phyloP scores from a whole-genome alignment of 2,797 vertebrate genomes.

The Pterois miles region DNA sequence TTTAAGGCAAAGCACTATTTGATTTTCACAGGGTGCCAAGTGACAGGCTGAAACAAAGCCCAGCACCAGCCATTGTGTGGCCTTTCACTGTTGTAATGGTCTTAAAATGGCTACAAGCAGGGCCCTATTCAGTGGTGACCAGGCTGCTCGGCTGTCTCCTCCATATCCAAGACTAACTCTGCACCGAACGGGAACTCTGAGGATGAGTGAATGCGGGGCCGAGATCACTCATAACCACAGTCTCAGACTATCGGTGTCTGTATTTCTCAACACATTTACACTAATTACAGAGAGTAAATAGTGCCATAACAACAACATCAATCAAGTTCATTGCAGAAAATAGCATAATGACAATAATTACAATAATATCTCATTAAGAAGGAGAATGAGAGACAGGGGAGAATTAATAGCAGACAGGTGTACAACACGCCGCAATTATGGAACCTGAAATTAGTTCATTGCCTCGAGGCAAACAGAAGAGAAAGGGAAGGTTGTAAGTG shows the following conservation, averaged over 20 bases:
- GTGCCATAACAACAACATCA: slow-evolving; percentile 80
- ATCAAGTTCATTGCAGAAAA: slow-evolving; percentile 86
- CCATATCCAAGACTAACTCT: slow-evolving; percentile 85
- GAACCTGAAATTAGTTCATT: slow-evolving; percentile 98
- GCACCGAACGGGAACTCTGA: slow-evolving; percentile 81
- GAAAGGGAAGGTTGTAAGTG: slow-evolving; percentile 83
- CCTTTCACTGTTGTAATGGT: slow-evolving; percentile 90
- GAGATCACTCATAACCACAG: slow-evolving; percentile 64
- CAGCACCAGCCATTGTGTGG: slow-evolving; percentile 82
- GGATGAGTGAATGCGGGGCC: slow-evolving; percentile 67
- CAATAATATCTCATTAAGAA: slow-evolving; percentile 88
- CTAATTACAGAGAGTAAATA: slow-evolving; percentile 80
- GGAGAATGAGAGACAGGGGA: slow-evolving; percentile 87
- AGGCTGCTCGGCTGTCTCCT: slow-evolving; percentile 83
- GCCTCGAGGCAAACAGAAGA: slow-evolving; percentile 91
- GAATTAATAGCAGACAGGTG: slow-evolving; percentile 98
- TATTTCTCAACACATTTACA: slow-evolving; percentile 51
- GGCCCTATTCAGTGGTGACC: slow-evolving; percentile 85
- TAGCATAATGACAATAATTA: slow-evolving; percentile 87
- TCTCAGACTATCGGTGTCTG: slow-evolving; percentile 18
- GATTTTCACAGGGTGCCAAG: slow-evolving; percentile 88
- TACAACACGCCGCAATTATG: slow-evolving; percentile 98
- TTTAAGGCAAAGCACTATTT: slow-evolving; percentile 85
- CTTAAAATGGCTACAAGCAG: slow-evolving; percentile 92
- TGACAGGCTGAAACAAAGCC: slow-evolving; percentile 87